Conservation (phyloP, 1,140 invertebrate genomes). For the Nilaparvata lugens region DNA sequence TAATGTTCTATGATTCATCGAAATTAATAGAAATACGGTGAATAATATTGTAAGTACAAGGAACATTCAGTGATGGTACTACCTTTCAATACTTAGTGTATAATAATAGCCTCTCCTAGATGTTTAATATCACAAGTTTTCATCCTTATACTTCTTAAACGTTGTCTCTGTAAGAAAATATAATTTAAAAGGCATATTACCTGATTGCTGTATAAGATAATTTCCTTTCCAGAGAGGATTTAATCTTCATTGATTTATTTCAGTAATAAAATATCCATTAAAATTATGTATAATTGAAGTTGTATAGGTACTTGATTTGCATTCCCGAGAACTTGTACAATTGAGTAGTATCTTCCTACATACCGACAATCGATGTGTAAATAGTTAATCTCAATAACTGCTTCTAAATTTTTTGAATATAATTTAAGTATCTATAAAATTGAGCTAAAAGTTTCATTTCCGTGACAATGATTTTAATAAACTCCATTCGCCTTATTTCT, state of each 20-base stretch:
- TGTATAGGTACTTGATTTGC: neutral
- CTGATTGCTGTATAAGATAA: neutral
- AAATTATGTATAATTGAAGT: neutral
- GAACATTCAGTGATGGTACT: conserved; percentile 2
- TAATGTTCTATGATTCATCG: neutral
- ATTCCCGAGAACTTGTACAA: neutral
- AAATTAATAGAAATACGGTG: neutral
- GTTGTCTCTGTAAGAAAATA: neutral
- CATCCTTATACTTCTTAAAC: neutral
- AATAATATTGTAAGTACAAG: neutral
- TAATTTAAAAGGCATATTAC: neutral
- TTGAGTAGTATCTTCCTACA: neutral
- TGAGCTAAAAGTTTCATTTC: too few species aligned
- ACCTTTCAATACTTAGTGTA: neutral
- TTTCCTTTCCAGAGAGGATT: neutral
- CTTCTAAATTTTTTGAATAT: too few species aligned
- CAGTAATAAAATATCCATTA: neutral
- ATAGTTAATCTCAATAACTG: too few species aligned
- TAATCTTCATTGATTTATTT: neutral
- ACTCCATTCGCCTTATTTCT: too few species aligned
- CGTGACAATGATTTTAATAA: too few species aligned
- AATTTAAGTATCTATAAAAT: too few species aligned
- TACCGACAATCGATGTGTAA: neutral
- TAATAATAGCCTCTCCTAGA: neutral
- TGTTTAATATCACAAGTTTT: conserved; percentile 3